A percentile compares a stretch with the other conserved stretches of the same genome.
These are phyloP conservation scores for Australoheros facetus DNA, from an alignment of 2,797 vertebrate genomes.

Conservation along the genomic window DNA sequence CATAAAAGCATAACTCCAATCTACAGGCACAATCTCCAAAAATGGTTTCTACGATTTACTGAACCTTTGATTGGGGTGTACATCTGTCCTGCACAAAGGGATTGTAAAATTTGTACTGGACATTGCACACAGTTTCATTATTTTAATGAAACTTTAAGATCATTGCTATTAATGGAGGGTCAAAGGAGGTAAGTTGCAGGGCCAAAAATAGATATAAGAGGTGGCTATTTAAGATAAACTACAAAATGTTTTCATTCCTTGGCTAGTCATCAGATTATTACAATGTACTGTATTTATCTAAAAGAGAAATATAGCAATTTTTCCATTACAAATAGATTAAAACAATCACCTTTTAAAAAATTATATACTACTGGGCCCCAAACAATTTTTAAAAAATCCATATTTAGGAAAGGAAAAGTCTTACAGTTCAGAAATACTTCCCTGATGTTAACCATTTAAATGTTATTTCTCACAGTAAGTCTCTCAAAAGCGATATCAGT, in stretches of 20 bases:
- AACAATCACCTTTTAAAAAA: neutral
- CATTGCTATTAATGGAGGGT: neutral
- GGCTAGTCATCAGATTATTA: neutral
- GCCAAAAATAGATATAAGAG: neutral
- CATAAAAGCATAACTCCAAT: neutral
- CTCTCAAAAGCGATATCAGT: neutral
- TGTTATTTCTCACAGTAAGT: conserved; percentile 10
- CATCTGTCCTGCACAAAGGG: neutral
- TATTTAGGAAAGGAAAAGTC: neutral
- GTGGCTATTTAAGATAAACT: neutral
- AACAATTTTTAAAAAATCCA: neutral
- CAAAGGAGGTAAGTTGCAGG: neutral
- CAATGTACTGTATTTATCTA: neutral
- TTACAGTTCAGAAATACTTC: neutral
- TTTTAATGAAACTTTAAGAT: neutral
- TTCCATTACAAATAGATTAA: neutral
- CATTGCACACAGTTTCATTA: neutral
- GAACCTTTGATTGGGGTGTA: neutral
- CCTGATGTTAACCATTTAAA: neutral
- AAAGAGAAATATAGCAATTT: neutral
- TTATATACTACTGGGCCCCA: neutral
- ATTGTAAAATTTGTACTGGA: neutral
- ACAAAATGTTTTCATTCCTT: neutral
- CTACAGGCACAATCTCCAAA: neutral
- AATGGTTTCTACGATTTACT: neutral